These are phyloP conservation scores for Pontoporia blainvillei DNA, from an alignment of 2,113 vertebrate genomes.

Conservation along the genomic window DNA sequence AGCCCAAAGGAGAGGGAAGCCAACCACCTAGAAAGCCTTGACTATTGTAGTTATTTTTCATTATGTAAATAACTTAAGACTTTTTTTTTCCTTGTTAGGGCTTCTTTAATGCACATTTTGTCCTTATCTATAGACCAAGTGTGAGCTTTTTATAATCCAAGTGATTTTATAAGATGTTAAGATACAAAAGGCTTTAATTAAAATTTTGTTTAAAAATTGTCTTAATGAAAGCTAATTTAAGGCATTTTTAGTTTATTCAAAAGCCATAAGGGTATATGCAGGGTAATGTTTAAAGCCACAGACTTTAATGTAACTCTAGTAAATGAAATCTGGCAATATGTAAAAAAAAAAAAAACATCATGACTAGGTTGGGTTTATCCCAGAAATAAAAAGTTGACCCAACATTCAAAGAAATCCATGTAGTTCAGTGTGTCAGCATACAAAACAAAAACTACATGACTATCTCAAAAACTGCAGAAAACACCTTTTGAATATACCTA, in stretches of 20 bases:
- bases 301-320: not conserved
- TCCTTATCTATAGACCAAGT: not conserved
- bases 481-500: not conserved
- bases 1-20: not conserved
- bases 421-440: not conserved
- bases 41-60: not conserved
- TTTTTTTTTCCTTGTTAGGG: not conserved
- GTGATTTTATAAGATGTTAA: not conserved
- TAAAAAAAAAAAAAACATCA: not conserved
- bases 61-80: not conserved
- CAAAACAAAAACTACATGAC: not conserved
- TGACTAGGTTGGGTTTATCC: not conserved
- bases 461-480: conserved; percentile 15
- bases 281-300: not conserved
- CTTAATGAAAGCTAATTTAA: conserved; percentile 9
- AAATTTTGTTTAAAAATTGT: not conserved
- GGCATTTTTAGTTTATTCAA: not conserved
- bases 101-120: not conserved
- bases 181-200: not conserved
- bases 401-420: not conserved
- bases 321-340: not conserved
- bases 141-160: not conserved
- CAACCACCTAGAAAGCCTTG: not conserved
- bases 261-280: not conserved
- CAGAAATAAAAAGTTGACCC: not conserved